Conservation (phyloP, 2,797 vertebrate genomes). For the Cyprinella venusta region DNA sequence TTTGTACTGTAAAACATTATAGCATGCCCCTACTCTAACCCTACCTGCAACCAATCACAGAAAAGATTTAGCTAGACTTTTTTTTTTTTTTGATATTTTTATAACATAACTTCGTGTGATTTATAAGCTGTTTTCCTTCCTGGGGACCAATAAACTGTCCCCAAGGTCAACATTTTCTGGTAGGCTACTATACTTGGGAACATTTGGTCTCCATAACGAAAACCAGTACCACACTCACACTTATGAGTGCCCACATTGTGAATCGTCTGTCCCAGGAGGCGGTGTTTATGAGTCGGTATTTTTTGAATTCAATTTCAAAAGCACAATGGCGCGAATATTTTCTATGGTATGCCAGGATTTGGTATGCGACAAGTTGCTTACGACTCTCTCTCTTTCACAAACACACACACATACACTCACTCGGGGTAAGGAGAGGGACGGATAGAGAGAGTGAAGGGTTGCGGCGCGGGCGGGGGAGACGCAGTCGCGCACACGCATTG, state of each 20-base stretch:
- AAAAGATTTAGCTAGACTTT: background rate
- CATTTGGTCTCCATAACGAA: background rate
- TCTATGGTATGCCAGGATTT: conserved; percentile 58
- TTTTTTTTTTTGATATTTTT: background rate
- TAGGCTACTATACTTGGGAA: background rate
- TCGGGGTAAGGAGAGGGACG: conserved; percentile 63
- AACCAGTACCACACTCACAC: background rate
- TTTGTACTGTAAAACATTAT: background rate
- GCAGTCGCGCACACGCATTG: conserved; percentile 72
- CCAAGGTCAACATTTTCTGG: background rate
- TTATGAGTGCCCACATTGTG: background rate
- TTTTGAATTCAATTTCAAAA: conserved; percentile 15
- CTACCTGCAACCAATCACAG: background rate
- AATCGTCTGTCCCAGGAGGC: background rate
- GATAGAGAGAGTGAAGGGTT: conserved; percentile 64
- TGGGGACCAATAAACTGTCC: too few relatives aligned
- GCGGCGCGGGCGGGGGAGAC: conserved; percentile 64
- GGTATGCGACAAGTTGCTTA: conserved; percentile 76
- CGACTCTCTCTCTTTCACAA: conserved; percentile 57
- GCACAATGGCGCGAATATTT: conserved; percentile 38
- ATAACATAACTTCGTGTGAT: background rate
- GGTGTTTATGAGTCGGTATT: background rate
- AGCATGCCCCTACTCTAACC: background rate
- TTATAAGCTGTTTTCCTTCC: background rate
- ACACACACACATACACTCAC: background rate